Conservation (phyloP, 2,797 vertebrate species). For the Holocentrus rufus region DNA sequence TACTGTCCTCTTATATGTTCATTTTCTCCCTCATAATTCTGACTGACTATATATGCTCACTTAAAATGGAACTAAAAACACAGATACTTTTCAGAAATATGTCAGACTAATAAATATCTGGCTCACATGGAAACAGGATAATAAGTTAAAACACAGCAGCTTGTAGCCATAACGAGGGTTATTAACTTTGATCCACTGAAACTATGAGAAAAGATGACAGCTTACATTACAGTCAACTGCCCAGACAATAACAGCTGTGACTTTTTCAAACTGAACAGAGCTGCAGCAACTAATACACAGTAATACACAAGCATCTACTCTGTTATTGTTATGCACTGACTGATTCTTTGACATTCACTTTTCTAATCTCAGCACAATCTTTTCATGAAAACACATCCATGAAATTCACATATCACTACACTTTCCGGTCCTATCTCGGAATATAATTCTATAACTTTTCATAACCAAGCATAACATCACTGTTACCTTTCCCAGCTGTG, state of each 20-base stretch:
- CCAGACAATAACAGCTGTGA: constrained; percentile 44
- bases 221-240: constrained; percentile 21
- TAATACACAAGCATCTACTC: background rate
- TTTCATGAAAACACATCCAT: background rate
- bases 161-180: constrained; percentile 44
- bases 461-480: constrained; percentile 37
- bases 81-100: background rate
- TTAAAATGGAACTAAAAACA: constrained; percentile 2
- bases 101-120: constrained; percentile 5
- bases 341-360: background rate
- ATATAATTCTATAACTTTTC: constrained; percentile 17
- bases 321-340: background rate
- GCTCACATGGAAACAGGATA: constrained; percentile 59
- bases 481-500: constrained; percentile 28
- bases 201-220: constrained; percentile 22
- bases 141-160: constrained; percentile 46
- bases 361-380: background rate
- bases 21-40: background rate
- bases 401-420: constrained; percentile 20
- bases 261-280: constrained; percentile 25
- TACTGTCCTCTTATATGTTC: background rate
- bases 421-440: background rate
- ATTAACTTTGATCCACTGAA: constrained; percentile 39
- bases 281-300: constrained; percentile 14
- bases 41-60: background rate